Conservation (phyloP, 2,113 vertebrate species). For the Percina caprodes region DNA sequence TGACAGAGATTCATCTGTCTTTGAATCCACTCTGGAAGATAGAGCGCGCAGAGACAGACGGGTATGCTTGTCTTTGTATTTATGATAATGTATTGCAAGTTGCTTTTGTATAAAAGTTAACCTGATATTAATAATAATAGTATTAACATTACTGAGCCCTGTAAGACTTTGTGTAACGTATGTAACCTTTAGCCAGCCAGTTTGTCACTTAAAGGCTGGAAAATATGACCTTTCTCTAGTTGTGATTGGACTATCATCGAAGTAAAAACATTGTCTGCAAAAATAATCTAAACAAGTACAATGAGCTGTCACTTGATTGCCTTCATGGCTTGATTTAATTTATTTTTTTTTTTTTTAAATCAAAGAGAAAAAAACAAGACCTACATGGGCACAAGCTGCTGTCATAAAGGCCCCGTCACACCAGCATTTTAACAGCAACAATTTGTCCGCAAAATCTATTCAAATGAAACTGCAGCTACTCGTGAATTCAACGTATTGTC, state of each 20-base stretch:
- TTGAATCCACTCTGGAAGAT: constrained; percentile 44
- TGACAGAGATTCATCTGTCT: constrained; percentile 47
- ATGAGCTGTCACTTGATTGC: constrained; percentile 2
- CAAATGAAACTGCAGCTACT: neutral
- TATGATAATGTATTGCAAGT: constrained; percentile 65
- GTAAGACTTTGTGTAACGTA: constrained; percentile 69
- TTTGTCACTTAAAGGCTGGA: constrained; percentile 41
- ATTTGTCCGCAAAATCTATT: neutral
- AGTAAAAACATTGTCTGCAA: constrained; percentile 28
- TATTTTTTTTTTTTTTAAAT: no score
- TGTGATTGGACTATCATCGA: constrained; percentile 50
- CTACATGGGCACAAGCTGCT: constrained; percentile 17
- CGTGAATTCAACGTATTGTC: neutral
- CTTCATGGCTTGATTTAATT: constrained; percentile 43
- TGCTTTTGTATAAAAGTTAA: constrained; percentile 73
- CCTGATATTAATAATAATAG: constrained; percentile 31
- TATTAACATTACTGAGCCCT: constrained; percentile 69
- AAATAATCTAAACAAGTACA: constrained; percentile 11
- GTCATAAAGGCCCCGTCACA: constrained; percentile 59
- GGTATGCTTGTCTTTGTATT: constrained; percentile 69
- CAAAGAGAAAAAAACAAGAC: neutral
- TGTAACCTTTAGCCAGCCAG: constrained; percentile 54
- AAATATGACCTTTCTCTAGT: constrained; percentile 39
- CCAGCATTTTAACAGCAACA: constrained; percentile 11
- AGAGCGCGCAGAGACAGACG: constrained; percentile 40